A percentile compares a stretch with the other conserved stretches of the same genome.
phyloP scores from a whole-genome alignment of 2,113 vertebrate genomes.

The Boleophthalmus pectinirostris region DNA sequence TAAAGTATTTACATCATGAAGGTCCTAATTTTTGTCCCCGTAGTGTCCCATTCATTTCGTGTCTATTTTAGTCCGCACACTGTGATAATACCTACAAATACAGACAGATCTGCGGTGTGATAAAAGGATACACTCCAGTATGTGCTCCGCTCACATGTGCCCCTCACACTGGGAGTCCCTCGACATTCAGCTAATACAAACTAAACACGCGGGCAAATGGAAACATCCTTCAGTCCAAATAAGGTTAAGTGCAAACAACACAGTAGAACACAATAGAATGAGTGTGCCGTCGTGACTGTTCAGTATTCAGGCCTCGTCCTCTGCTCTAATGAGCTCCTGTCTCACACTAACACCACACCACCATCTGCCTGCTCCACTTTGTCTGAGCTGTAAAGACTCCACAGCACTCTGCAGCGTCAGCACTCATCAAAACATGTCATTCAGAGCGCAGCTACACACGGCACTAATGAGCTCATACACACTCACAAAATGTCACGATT shows the following conservation, averaged over 20 bases:
- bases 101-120: background rate
- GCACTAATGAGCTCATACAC: background rate
- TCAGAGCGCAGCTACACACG: background rate
- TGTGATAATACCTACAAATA: background rate
- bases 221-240: conserved; percentile 12
- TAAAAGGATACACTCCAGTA: conserved; percentile 13
- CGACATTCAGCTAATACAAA: conserved; percentile 52
- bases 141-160: conserved; percentile 58
- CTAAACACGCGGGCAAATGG: conserved; percentile 32
- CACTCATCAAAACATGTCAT: background rate
- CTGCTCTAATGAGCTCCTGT: background rate
- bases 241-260: conserved; percentile 2
- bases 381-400: background rate
- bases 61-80: background rate
- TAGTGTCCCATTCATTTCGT: no score
- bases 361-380: background rate
- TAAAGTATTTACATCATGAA: no score
- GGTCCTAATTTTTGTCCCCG: no score
- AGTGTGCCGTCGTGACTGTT: background rate
- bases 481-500: background rate
- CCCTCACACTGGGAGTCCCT: conserved; percentile 61
- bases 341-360: conserved; percentile 1
- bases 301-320: background rate
- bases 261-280: background rate
- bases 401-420: background rate